Base-by-base conservation (phyloP, 2,113 vertebrate species). In the Salvelinus sp. region DNA sequence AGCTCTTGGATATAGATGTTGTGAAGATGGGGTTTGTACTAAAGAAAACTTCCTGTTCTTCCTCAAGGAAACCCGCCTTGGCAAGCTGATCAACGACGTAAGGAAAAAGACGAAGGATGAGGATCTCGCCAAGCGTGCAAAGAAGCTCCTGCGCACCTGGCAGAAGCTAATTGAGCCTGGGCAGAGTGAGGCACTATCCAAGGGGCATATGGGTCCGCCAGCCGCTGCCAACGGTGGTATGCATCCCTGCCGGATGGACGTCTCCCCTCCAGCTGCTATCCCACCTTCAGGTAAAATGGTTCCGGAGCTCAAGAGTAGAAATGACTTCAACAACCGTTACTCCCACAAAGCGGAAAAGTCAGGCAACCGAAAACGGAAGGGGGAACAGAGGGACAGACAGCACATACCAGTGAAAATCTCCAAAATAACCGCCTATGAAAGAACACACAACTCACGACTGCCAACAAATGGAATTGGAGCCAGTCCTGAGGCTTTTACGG, bases 81-180 rank as follows among this genome's bases (percentile, higher is more conserved):
- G 97, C 69, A 98, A 97, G 88, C 93, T 98, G 9, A 97, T 98
- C 90, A 98, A 98, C 22, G 97, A 98, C 54, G 93, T 98, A 78
- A 93, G 97, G 62, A 98, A 97, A 88, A 97, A 97, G 80, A 97
- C 96, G 0, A 95, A 95, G 90, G 96, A 98, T 0, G 95, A 97
- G 80, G 96, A 97, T 73, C 95, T 98, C 3, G 97, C 96, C 67
- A 97, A 96, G 89, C 92, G 97, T 79, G 96, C 96, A 81, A 98
- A 98, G 90, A 96, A 96, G 80, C 93, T 98, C 73, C 87, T 98
- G 69, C 90, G 96, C 65, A 96, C 91, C 87, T 98, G 97, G 97
- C 97, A 97, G 83, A 97, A 95, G 85, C 88, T 98, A 38, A 96
- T 97, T 0, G 95, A 97, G 82, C 96, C 96, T 0, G 92, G 88